Percentiles rank a stretch among this genome's conserved stretches.
These are phyloP conservation scores for Eleginops maclovinus DNA, from an alignment of 2,113 vertebrate species.

Conservation along the genomic window DNA sequence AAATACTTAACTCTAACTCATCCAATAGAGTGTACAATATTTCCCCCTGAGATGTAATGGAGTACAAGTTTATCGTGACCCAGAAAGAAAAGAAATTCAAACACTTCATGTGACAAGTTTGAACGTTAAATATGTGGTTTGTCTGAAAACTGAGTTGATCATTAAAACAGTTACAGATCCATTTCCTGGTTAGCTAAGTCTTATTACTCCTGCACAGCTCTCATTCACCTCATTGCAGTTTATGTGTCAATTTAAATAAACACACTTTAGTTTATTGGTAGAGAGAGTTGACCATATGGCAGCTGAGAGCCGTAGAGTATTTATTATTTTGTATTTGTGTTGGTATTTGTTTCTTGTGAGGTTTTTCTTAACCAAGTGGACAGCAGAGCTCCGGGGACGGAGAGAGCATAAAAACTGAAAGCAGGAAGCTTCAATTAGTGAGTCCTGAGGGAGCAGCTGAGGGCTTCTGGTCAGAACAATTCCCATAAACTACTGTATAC, in stretches of 20 bases:
- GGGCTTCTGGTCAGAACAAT: slow-evolving; percentile 56
- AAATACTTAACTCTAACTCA: no score
- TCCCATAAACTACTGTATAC: slow-evolving; percentile 55
- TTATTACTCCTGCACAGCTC: no score
- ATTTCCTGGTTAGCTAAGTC: no score
- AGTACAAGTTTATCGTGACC: no score
- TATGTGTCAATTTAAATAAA: neutral
- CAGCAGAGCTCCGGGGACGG: slow-evolving; percentile 13
- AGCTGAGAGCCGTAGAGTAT: neutral
- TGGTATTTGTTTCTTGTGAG: neutral
- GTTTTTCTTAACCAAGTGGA: slow-evolving; percentile 37
- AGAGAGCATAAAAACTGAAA: slow-evolving; percentile 27
- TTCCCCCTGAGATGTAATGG: no score
- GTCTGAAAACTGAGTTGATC: no score
- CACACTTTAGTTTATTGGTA: neutral
- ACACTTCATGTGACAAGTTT: no score
- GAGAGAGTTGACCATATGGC: neutral
- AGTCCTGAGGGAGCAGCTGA: slow-evolving; percentile 49
- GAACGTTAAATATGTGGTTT: no score
- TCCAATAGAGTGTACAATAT: no score
- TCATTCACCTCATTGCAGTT: neutral
- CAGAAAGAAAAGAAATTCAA: no score
- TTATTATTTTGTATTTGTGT: no score
- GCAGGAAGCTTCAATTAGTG: slow-evolving; percentile 60
- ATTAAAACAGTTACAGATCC: no score